Percentiles rank a stretch among this genome's conserved stretches.
phyloP scores from a whole-genome alignment of 2,888 invertebrate species.

The Microchrysa polita region DNA sequence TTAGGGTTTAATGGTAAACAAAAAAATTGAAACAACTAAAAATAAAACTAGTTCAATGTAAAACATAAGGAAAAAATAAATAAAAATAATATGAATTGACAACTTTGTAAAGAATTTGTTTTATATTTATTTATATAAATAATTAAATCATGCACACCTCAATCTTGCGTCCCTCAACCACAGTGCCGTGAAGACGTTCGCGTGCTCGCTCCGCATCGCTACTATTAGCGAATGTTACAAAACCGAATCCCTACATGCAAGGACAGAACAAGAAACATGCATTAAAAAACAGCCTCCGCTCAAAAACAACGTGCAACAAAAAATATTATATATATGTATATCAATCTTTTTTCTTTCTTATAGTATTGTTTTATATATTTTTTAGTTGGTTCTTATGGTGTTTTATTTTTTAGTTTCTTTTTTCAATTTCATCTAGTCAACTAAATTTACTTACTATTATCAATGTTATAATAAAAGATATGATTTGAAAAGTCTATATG shows the following conservation, averaged over 20 bases:
- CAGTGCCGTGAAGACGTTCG: conserved; percentile 99
- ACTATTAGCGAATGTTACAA: conserved; percentile 99
- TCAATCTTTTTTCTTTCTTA: conserved; percentile 31
- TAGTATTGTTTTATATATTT: conserved; percentile 31
- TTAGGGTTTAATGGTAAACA: conserved; percentile 24
- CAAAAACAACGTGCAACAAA: conserved; percentile 83
- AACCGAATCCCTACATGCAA: conserved; percentile 99
- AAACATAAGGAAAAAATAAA: conserved; percentile 34
- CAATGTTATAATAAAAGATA: conserved; percentile 1
- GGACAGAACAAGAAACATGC: conserved; percentile 91
- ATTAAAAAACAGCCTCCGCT: conserved; percentile 77
- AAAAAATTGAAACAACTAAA: conserved; percentile 44
- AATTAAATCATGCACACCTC: conserved; percentile 97
- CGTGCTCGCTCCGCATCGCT: conserved; percentile 99
- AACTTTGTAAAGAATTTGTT: too few species aligned
- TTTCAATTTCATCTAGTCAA: conserved; percentile 2
- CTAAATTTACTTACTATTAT: not conserved
- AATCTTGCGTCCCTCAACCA: conserved; percentile 99
- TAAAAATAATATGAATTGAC: conserved; percentile 15
- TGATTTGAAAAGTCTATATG: conserved; percentile 2
- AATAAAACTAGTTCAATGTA: not conserved
- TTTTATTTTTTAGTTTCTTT: conserved; percentile 25
- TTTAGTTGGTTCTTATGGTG: conserved; percentile 25
- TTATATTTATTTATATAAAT: conserved; percentile 58
- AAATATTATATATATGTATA: conserved; percentile 67